phyloP scores from a whole-genome alignment of 2,797 vertebrate genomes.

The Danio aesculapii region DNA sequence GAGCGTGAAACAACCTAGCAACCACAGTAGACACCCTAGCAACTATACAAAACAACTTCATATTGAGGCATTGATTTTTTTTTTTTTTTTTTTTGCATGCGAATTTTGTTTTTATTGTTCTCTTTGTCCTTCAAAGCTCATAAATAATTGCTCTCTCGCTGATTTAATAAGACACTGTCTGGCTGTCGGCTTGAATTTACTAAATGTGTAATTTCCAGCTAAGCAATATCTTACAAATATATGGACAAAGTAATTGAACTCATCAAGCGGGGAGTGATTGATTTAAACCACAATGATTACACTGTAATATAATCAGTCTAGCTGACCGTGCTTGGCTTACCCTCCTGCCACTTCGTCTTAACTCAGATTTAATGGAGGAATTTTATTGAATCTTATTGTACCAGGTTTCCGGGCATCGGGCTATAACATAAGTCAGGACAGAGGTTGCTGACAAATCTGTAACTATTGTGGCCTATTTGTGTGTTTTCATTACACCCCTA shows the following conservation, averaged over 20 bases:
- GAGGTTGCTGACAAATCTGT: constrained; percentile 57
- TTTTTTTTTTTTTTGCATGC: neutral
- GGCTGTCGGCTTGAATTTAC: constrained; percentile 37
- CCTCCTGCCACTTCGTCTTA: constrained; percentile 9
- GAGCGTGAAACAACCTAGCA: neutral
- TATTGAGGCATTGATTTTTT: no score
- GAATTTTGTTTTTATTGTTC: neutral
- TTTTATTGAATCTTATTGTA: constrained; percentile 45
- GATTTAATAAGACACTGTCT: constrained; percentile 33
- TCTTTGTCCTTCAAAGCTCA: constrained; percentile 9
- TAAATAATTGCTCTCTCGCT: constrained; percentile 9
- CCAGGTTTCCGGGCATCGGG: constrained; percentile 43
- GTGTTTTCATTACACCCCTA: constrained; percentile 57
- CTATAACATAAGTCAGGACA: constrained; percentile 55
- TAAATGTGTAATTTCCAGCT: constrained; percentile 51
- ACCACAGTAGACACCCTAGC: neutral
- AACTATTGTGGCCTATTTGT: constrained; percentile 60
- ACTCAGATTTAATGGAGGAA: constrained; percentile 45
- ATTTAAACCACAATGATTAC: constrained; percentile 50
- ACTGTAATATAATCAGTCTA: constrained; percentile 53
- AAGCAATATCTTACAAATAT: constrained; percentile 50
- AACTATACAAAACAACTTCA: no score
- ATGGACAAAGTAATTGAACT: constrained; percentile 54
- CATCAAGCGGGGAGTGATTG: constrained; percentile 54
- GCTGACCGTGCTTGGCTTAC: constrained; percentile 39